phyloP scores from a whole-genome alignment of 2,113 vertebrate species.

The Atrichornis clamosus region DNA sequence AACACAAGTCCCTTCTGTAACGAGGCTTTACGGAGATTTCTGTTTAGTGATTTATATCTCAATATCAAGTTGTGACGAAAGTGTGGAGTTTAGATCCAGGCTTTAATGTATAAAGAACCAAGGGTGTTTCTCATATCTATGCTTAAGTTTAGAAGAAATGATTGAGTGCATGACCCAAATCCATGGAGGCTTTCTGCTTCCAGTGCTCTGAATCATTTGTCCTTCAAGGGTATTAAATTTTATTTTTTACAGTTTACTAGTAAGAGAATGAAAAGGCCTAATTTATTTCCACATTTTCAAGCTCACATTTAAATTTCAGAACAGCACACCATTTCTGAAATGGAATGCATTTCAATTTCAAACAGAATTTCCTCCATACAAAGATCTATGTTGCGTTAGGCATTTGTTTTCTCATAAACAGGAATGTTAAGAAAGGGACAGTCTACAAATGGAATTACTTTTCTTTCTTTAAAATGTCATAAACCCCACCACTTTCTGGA shows the following conservation, averaged over 20 bases:
- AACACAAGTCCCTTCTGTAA: not conserved
- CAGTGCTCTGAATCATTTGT: not conserved
- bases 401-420: not conserved
- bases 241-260: slow-evolving; percentile 28
- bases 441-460: not conserved
- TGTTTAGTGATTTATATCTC: slow-evolving; percentile 11
- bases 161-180: slow-evolving; percentile 26
- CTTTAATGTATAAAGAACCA: not conserved
- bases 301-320: slow-evolving; percentile 27
- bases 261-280: not conserved
- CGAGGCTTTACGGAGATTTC: not conserved
- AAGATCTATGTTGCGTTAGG: not conserved
- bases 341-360: slow-evolving; percentile 18
- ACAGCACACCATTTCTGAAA: not conserved
- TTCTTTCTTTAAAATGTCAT: not conserved
- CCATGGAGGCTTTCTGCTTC: not conserved
- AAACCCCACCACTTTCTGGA: not conserved
- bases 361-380: not conserved
- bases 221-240: slow-evolving; percentile 33
- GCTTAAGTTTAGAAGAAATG: not conserved
- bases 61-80: not conserved
- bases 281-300: slow-evolving; percentile 47
- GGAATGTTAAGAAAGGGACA: not conserved
- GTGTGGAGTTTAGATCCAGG: not conserved
- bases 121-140: not conserved